Evolutionary conservation across 2,797 vertebrate genomes (phyloP).

Genomic region (Orestias chungarensis): DNA sequence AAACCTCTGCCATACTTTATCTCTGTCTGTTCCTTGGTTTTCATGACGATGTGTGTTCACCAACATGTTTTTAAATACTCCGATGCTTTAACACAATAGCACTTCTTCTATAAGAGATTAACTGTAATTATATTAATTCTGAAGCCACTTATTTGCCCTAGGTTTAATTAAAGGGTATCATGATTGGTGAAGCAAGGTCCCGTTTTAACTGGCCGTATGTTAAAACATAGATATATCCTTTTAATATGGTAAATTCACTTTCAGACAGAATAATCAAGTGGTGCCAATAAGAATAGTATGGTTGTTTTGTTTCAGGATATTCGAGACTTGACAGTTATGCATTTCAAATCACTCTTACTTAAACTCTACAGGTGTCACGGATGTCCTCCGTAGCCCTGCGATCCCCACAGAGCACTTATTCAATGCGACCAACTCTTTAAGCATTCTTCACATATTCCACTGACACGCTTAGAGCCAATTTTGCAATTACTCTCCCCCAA

Average conservation of each 20-base stretch:
- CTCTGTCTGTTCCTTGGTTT: background rate
- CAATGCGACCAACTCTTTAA: constrained; percentile 7
- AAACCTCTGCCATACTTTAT: background rate
- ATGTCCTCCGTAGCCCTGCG: constrained; percentile 12
- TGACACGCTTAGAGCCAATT: constrained; percentile 20
- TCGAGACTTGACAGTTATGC: constrained; percentile 1
- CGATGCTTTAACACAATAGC: background rate
- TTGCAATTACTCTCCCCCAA: constrained; percentile 35
- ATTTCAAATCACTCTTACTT: constrained; percentile 1
- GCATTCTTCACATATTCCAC: constrained; percentile 20
- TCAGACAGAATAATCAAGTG: background rate
- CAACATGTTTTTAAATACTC: background rate
- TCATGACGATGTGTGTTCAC: background rate
- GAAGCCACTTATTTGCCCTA: background rate
- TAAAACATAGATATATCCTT: background rate
- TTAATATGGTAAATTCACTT: background rate
- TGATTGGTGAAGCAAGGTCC: too few species aligned
- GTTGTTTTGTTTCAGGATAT: constrained; percentile 1
- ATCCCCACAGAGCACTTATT: constrained; percentile 6
- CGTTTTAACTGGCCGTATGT: background rate
- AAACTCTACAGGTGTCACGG: constrained; percentile 11
- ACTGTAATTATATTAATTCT: background rate
- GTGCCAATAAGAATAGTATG: background rate
- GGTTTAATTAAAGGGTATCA: background rate
- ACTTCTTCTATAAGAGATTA: background rate